Evolutionary conservation across 1,140 invertebrate genomes (phyloP).

Genomic region (Gyrodactylus salaris): DNA sequence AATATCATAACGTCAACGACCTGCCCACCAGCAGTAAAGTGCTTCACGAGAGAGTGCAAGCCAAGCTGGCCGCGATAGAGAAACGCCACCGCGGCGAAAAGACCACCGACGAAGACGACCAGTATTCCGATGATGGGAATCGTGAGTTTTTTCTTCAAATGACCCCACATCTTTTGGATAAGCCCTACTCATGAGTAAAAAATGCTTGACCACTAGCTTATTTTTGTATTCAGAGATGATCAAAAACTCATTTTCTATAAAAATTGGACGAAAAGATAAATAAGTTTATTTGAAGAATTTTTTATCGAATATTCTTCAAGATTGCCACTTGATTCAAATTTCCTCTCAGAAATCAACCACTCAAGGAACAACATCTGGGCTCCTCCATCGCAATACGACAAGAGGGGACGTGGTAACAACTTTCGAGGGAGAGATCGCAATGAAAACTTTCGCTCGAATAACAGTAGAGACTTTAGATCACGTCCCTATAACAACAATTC

Average conservation of each 20-base stretch:
- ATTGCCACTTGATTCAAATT: not conserved
- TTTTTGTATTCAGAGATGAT: no score
- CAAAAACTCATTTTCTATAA: no score
- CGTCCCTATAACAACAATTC: not conserved
- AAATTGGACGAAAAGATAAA: no score
- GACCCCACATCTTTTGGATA: no score
- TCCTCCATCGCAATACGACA: not conserved
- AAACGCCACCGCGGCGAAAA: not conserved
- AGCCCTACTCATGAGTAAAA: no score
- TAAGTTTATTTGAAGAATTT: no score
- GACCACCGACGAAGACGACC: not conserved
- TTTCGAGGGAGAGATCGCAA: not conserved
- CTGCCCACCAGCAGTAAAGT: not conserved
- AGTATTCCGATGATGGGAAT: not conserved
- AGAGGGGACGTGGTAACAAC: not conserved
- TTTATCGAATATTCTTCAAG: not conserved
- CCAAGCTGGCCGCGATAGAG: not conserved
- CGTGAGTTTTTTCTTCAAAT: no score
- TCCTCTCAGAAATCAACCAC: not conserved
- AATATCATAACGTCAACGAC: not conserved
- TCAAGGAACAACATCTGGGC: not conserved
- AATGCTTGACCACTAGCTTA: no score
- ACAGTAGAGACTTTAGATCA: not conserved
- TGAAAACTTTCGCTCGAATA: not conserved
- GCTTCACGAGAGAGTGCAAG: not conserved